These are phyloP conservation scores for Gopherus evgoodei DNA, from an alignment of 2,113 vertebrate species.

Conservation along the genomic window DNA sequence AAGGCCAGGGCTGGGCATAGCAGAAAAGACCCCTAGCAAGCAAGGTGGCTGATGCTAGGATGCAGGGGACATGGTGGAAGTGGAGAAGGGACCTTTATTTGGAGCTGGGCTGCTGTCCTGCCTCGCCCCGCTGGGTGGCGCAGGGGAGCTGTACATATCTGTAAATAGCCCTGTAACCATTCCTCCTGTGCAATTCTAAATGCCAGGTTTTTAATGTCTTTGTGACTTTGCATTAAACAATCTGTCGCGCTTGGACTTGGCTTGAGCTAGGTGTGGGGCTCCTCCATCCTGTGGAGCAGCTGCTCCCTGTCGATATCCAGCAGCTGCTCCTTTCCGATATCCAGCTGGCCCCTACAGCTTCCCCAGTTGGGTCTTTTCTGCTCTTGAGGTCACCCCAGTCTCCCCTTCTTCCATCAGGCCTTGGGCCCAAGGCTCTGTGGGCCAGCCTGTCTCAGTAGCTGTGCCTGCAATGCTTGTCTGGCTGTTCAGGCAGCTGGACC, in stretches of 20 bases:
- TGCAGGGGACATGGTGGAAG: not conserved
- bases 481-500: not conserved
- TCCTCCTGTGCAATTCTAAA: not conserved
- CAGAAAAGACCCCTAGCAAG: not conserved
- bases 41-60: not conserved
- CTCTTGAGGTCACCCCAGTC: not conserved
- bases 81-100: not conserved
- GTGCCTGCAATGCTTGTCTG: not conserved
- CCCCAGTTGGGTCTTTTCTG: not conserved
- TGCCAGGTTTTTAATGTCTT: not conserved
- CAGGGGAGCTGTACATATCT: slow-evolving; percentile 32
- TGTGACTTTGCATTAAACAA: not conserved
- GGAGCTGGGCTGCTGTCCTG: not conserved
- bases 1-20: not conserved
- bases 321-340: not conserved
- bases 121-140: not conserved
- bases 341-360: too few relatives aligned
- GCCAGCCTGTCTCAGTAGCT: not conserved
- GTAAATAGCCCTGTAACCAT: not conserved
- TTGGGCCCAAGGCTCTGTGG: too few relatives aligned
- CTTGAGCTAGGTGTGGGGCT: not conserved
- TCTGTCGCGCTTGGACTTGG: not conserved
- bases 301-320: not conserved
- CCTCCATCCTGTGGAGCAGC: not conserved
- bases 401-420: too few relatives aligned